A percentile compares a stretch with the other conserved stretches of the same genome.
Conservation (phyloP, 2,888 invertebrate genomes). For the Philopedon plagiatum region DNA sequence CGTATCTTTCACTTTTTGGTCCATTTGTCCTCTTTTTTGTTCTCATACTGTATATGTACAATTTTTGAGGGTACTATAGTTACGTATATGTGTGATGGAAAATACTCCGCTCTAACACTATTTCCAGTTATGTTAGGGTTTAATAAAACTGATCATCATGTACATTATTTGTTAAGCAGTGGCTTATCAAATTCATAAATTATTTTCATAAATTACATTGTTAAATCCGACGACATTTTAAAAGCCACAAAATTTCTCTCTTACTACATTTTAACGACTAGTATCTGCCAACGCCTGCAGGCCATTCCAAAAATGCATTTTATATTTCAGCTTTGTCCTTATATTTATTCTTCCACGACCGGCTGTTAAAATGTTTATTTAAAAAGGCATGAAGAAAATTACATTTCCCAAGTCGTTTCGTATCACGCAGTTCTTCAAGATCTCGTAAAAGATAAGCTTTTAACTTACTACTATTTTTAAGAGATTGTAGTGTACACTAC, state of each 20-base stretch:
- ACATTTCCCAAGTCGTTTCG: conserved; percentile 15
- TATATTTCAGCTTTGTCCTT: neutral
- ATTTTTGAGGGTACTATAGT: too few species aligned
- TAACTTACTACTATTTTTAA: conserved; percentile 5
- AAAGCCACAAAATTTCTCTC: neutral
- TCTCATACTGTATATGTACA: too few species aligned
- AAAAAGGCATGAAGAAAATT: conserved; percentile 27
- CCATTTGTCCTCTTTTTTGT: too few species aligned
- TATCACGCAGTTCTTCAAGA: conserved; percentile 6
- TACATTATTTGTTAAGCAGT: too few species aligned
- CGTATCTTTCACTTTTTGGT: too few species aligned
- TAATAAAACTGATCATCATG: too few species aligned
- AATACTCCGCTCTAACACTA: too few species aligned
- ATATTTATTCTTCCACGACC: conserved; percentile 8
- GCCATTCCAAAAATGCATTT: conserved; percentile 6
- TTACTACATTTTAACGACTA: neutral
- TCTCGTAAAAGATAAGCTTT: conserved; percentile 15
- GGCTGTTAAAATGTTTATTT: conserved; percentile 13
- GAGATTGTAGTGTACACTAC: conserved; percentile 35
- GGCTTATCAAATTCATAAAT: too few species aligned
- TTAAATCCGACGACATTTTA: neutral
- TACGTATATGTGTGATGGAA: too few species aligned
- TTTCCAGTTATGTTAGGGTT: too few species aligned
- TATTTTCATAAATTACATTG: too few species aligned
- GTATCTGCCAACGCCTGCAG: neutral